Conservation (phyloP, 2,888 invertebrate genomes). For the Cordilura impudica region DNA sequence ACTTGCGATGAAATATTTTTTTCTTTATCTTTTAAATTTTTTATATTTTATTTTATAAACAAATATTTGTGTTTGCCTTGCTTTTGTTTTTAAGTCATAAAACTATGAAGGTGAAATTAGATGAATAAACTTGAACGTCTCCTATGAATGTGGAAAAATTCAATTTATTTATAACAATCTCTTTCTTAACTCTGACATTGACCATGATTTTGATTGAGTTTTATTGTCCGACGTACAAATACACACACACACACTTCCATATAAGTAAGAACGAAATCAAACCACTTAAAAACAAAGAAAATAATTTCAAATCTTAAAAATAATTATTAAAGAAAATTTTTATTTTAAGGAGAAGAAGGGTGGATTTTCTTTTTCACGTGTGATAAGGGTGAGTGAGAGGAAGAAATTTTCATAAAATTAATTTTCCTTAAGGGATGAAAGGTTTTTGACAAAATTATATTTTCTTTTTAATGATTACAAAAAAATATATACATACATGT, state of each 20-base stretch:
- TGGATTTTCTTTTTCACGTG: background rate
- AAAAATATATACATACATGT: no score
- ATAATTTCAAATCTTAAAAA: background rate
- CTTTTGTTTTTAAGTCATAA: background rate
- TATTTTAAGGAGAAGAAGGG: background rate
- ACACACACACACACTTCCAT: background rate
- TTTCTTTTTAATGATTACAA: no score
- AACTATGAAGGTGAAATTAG: background rate
- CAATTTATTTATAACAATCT: background rate
- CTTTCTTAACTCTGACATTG: conserved; percentile 42
- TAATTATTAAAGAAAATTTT: background rate
- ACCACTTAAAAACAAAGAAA: background rate
- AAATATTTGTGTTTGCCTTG: background rate
- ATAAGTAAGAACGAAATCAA: no score
- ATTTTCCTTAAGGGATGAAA: background rate
- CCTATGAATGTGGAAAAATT: background rate
- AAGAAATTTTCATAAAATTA: background rate
- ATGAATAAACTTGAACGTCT: background rate
- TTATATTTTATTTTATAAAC: background rate
- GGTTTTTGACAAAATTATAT: no score
- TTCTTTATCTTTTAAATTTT: background rate
- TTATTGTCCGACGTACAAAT: background rate
- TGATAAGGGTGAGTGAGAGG: background rate
- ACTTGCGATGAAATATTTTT: background rate
- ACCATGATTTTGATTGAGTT: conserved; percentile 47